Evolutionary conservation across 2,797 vertebrate genomes (phyloP), one percentile per base, ranked within the genome.

Genomic region (Cyprinodon diabolis): DNA sequence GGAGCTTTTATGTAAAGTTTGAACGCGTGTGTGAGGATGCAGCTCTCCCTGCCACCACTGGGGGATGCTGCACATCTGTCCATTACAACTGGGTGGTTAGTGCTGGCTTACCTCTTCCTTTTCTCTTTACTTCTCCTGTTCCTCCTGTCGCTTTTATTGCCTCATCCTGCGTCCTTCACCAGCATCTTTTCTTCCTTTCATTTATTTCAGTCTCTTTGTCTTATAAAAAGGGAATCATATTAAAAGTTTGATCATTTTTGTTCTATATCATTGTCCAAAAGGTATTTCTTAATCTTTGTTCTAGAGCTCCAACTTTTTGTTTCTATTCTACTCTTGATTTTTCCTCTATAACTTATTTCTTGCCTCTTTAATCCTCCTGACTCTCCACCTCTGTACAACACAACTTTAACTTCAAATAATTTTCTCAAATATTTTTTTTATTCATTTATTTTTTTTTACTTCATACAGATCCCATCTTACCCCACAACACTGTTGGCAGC

Each of bases 1-100:
- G 82, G 49, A 80, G 80, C 77, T 15, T 86, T 85, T 73, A 70
- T 80, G 76, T 74, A 57, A 84, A 77, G 69, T 84, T 83, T 66
- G 74, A 52, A 60, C 65, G 72, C 37, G 63, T 51, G 58, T 70
- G 63, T 73, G 68, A 54, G 35, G 6, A 0, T 66, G 52, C 14
- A 71, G 54, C 1, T 55, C 8, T 72, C 12, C 21, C 30, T 30
- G 54, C 37, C 45, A 66, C 84, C 90, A 83, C 83, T 12, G 58
- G 77, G 81, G 71, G 81, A 69, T 19, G 65, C 76, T 85, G 79
- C 14, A 45, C 40, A 6, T 76, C 81, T 75, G 71, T 68, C 60
- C 55, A 51, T 68, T 69, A 52, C 13, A 17, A 6, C 43, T 40
- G 7, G 54, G 5, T 9, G 23, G 54, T 21, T n/a, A 23, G 6